Conservation (phyloP, 2,797 vertebrate species). For the Trachops cirrhosus region DNA sequence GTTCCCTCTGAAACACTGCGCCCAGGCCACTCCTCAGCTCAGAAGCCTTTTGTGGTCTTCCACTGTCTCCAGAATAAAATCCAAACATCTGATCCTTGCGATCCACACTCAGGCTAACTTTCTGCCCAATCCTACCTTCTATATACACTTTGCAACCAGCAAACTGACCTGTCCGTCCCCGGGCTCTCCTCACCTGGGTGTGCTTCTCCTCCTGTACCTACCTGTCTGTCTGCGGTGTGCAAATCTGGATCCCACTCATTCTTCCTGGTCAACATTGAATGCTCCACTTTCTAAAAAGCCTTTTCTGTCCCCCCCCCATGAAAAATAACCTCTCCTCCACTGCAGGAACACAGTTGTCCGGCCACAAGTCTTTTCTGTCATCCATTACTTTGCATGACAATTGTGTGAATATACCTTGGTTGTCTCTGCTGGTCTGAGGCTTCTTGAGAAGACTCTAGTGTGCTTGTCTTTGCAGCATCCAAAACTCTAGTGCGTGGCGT, state of each 20-base stretch:
- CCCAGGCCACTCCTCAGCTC: not conserved
- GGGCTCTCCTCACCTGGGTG: not conserved
- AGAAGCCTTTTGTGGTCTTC: not conserved
- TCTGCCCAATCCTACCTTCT: not conserved
- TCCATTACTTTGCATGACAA: not conserved
- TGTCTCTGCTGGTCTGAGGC: not conserved
- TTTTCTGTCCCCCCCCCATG: not conserved
- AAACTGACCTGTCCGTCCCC: not conserved
- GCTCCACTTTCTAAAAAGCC: not conserved
- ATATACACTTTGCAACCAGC: not conserved
- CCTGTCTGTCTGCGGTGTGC: fast-evolving
- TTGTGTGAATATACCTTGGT: not conserved
- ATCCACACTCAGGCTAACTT: not conserved
- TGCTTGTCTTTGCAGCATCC: not conserved
- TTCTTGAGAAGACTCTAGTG: not conserved
- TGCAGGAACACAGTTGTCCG: not conserved
- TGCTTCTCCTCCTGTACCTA: not conserved
- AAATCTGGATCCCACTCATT: not conserved
- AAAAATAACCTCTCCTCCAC: not conserved
- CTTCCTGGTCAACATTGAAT: not conserved
- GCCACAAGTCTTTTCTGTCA: not conserved
- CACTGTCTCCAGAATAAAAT: not conserved
- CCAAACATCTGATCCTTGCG: not conserved
- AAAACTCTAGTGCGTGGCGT: not conserved
- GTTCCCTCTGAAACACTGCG: not conserved